Base-by-base conservation (phyloP, 2,797 vertebrate species). In the Numenius phaeopus region DNA sequence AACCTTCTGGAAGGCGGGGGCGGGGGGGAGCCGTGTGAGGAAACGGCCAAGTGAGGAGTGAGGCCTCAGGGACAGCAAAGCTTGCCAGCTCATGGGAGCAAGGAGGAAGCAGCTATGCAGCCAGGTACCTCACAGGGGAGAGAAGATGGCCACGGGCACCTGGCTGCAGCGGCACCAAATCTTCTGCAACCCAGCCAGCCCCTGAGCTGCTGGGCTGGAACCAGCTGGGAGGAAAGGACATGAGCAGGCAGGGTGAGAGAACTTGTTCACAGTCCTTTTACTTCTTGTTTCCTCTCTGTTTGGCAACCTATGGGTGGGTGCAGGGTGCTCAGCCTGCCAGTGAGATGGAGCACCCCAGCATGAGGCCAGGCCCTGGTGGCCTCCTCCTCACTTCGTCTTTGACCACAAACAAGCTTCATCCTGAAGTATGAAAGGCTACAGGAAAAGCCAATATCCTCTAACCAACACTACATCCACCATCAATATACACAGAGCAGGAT, bases 21-120 rank as follows among this genome's bases (percentile, higher is more conserved):
- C 34, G 34, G 9, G 1, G 13, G 16, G 22, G 39, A 62, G 42
- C 5, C 0, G 7, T 50, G 37, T 44, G 26, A 76, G 37, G 34
- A 87, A 95, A 93, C 72, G 52, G 52, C 30, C 26, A 78, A 39
- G 66, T 64, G 82, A 83, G 27, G 39, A 94, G 55, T 89, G 66
- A 89, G 14, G 15, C 34, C 44, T 69, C 2, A 1, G 30, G 34
- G 26, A 77, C 23, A 39, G 44, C 30, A 49, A 58, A 78, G 23
- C 23, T 89, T 73, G 39, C 39, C 44, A 86, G 19, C 17, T 32
- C n/a, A 10, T 21, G 20, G 40, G 50, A 78, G 58, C 58, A 39
- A 34, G 23, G 13, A 82, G 24, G 15, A 80, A 72, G 23, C 8
- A 42, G 16, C 8, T 70, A 40, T 0, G 1, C 22, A 70, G 82